Base-by-base conservation (phyloP, 2,113 vertebrate species). In the Loxodonta africana region DNA sequence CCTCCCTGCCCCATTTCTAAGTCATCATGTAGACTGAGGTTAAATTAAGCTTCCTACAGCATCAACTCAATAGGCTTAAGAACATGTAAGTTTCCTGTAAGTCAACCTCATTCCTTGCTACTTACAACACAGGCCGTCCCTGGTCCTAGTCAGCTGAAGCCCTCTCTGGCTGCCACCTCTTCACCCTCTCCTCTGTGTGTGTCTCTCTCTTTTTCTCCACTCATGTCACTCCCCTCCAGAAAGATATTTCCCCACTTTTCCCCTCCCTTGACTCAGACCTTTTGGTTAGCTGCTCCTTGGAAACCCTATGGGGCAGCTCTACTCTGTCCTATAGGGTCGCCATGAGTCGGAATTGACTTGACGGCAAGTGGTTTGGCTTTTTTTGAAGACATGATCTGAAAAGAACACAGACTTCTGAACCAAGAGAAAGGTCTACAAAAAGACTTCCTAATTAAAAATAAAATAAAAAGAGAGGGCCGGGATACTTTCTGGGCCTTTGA, bases 321-420 rank as follows among this genome's bases (percentile, higher is more conserved):
- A 12, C 53, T 57, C 15, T 57, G 15, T 57, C 53, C 53, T 57
- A 17, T 15, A 57, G 15, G 53, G 53, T 57, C 15, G 53, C 53
- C 15, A 57, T 57, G 53, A 57, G 53, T 57, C 12, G 15, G 53
- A 57, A 57, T 57, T 57, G 53, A 57, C 53, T 53, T 12, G 15
- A 57, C 11, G 15, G 53, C 53, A 57, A 57, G 8, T 53, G 51
- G 51, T 53, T 53, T 53, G 51, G 12, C 37, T 37, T 57, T 14
- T 57, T 57, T 14, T 57, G 12, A 57, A 77, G 83, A 81, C 46
- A 71, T 15, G 63, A 81, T 69, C 48, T 41, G 28, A 76, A 96
- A 89, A 94, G 82, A 93, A 76, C 92, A 78, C 69, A 80, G 44
- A 83, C 74, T 94, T 96, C 82, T 80, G 41, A 90, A 82, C 33